Evolutionary conservation across 2,888 invertebrate species (phyloP).

Genomic region (Hirtodrosophila trivittata): DNA sequence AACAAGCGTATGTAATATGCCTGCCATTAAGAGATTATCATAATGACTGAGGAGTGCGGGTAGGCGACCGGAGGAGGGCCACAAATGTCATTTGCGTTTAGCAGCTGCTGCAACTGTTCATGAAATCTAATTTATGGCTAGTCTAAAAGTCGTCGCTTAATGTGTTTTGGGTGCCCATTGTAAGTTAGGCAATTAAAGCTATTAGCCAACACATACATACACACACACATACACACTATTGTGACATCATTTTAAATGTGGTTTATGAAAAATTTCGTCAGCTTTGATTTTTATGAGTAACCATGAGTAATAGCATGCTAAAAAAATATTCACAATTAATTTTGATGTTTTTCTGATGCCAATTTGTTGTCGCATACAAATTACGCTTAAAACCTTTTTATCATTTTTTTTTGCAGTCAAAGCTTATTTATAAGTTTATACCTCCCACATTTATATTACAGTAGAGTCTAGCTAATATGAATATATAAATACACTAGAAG

Average conservation of each 20-base stretch:
- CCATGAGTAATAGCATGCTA: not conserved
- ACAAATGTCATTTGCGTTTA: slow-evolving; percentile 3
- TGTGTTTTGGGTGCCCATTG: slow-evolving; percentile 2
- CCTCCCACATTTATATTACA: too few relatives aligned
- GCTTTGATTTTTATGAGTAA: too few relatives aligned
- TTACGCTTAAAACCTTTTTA: too few relatives aligned
- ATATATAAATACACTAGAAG: too few relatives aligned
- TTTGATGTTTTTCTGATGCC: too few relatives aligned
- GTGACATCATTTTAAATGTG: slow-evolving; percentile 8
- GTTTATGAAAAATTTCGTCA: not conserved
- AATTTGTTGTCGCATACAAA: too few relatives aligned
- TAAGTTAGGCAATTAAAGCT: slow-evolving; percentile 3
- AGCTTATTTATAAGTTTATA: too few relatives aligned
- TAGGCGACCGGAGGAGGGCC: too few relatives aligned
- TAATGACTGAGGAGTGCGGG: not conserved
- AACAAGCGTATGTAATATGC: too few relatives aligned
- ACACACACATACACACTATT: not conserved
- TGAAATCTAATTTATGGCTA: slow-evolving; percentile 22
- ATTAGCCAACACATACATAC: slow-evolving; percentile 3
- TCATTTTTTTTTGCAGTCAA: too few relatives aligned
- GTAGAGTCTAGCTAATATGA: too few relatives aligned
- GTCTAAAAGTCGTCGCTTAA: slow-evolving; percentile 12
- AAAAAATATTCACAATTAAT: not conserved
- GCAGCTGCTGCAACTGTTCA: slow-evolving; percentile 15
- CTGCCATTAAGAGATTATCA: too few relatives aligned